phyloP scores from a whole-genome alignment of 2,113 vertebrate genomes.

The Clarias batrachus region DNA sequence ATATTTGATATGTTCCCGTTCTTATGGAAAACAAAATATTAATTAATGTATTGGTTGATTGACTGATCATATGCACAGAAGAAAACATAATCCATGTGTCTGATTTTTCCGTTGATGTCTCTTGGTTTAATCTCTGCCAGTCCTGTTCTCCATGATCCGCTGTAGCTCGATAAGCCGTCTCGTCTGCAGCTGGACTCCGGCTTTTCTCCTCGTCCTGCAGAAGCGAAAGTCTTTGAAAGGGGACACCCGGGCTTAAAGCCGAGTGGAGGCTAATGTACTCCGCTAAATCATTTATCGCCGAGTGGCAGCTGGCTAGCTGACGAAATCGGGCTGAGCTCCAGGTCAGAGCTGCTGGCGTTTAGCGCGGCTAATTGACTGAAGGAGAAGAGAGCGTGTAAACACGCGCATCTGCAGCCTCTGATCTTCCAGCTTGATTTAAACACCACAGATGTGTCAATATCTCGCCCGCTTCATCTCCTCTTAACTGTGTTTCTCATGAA shows the following conservation, averaged over 20 bases:
- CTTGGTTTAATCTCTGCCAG: not conserved
- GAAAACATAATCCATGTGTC: not conserved
- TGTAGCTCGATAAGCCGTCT: not conserved
- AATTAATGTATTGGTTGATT: not conserved
- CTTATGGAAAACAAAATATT: not conserved
- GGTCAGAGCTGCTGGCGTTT: conserved; percentile 53
- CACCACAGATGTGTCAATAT: not conserved
- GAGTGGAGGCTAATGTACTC: conserved; percentile 51
- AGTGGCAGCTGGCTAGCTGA: conserved; percentile 34
- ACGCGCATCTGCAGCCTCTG: conserved; percentile 11
- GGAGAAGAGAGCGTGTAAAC: conserved; percentile 33
- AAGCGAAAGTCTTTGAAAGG: conserved; percentile 41
- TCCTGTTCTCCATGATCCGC: not conserved
- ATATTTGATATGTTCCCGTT: not conserved
- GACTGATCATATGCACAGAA: not conserved
- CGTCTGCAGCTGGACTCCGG: conserved; percentile 20
- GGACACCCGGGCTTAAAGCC: conserved; percentile 46
- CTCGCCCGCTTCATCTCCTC: not conserved
- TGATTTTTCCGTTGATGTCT: not conserved
- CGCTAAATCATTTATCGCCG: conserved; percentile 65
- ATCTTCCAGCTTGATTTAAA: conserved; percentile 29
- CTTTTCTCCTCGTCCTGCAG: conserved; percentile 27
- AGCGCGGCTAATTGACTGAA: conserved; percentile 55
- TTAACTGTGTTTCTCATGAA: not conserved
- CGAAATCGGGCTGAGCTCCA: conserved; percentile 50